phyloP scores from a whole-genome alignment of 2,797 vertebrate species.

The Knipowitschia caucasica region DNA sequence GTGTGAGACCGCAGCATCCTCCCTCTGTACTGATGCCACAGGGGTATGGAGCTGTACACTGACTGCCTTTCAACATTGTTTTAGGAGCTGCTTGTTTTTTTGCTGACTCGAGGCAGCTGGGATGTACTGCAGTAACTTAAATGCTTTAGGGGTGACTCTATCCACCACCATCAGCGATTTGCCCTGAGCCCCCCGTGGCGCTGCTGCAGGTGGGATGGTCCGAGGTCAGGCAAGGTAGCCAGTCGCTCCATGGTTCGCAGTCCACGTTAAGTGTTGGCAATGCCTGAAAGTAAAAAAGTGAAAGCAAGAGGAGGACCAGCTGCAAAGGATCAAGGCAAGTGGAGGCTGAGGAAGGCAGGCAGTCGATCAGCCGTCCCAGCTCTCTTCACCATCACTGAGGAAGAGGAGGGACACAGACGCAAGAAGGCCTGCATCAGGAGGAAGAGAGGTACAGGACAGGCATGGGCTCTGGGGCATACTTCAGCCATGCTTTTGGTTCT shows the following conservation, averaged over 20 bases:
- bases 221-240: slow-evolving; percentile 50
- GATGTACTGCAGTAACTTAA: slow-evolving; percentile 56
- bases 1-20: slow-evolving; percentile 28
- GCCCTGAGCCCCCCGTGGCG: slow-evolving; percentile 8
- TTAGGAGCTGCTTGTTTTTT: slow-evolving; percentile 6
- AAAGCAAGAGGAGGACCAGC: slow-evolving; percentile 37
- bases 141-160: slow-evolving; percentile 36
- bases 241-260: slow-evolving; percentile 46
- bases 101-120: slow-evolving; percentile 45
- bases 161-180: slow-evolving; percentile 18
- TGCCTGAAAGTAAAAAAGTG: slow-evolving; percentile 59
- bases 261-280: slow-evolving; percentile 40
- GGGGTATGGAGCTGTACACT: slow-evolving; percentile 36
- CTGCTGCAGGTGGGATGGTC: slow-evolving; percentile 50
- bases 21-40: slow-evolving; percentile 13
- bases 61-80: slow-evolving; percentile 25
- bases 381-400: slow-evolving; percentile 95
- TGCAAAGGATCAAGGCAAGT: slow-evolving; percentile 65
- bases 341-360: slow-evolving; percentile 81
- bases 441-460: slow-evolving; percentile 74
- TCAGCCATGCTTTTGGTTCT: not conserved
- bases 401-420: slow-evolving; percentile 89
- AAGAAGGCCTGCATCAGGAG: slow-evolving; percentile 72
- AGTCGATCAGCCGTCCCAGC: slow-evolving; percentile 78
- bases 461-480: not conserved